Conservation (phyloP, 2,888 invertebrate genomes). For the Apantesis nais region DNA sequence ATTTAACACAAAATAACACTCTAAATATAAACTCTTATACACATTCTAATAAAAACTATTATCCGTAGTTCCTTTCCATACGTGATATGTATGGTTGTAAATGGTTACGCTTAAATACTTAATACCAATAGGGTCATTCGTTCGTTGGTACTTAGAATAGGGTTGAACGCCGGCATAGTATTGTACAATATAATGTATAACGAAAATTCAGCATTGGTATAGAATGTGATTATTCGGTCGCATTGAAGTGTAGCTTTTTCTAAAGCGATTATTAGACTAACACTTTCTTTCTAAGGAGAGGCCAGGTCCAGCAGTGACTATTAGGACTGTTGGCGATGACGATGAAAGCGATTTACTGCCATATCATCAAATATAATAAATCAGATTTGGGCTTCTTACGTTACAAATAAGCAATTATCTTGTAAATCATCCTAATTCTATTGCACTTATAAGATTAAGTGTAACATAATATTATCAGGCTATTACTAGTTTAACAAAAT, state of each 20-base stretch:
- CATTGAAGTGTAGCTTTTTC: neutral
- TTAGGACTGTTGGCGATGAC: too few relatives aligned
- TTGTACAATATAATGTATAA: neutral
- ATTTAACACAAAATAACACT: neutral
- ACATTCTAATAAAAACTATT: neutral
- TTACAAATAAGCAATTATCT: neutral
- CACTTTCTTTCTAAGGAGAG: too few relatives aligned
- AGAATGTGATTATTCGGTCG: neutral
- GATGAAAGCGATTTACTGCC: too few relatives aligned
- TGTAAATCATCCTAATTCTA: neutral
- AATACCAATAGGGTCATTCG: neutral
- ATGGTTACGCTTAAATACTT: conserved; percentile 1
- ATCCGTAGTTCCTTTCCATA: neutral
- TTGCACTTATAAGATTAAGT: neutral
- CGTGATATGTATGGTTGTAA: neutral
- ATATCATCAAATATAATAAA: neutral
- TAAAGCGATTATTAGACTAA: too few relatives aligned
- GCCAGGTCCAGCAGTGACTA: too few relatives aligned
- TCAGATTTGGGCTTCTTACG: neutral
- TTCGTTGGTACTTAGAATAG: neutral
- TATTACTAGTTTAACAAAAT: neutral
- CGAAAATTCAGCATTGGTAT: neutral
- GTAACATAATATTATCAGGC: neutral
- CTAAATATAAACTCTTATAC: neutral
- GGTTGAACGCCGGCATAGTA: neutral